Percentiles rank a stretch among this genome's conserved stretches.
These are phyloP conservation scores for Glaucidium brasilianum DNA, from an alignment of 2,113 vertebrate species.

Conservation along the genomic window DNA sequence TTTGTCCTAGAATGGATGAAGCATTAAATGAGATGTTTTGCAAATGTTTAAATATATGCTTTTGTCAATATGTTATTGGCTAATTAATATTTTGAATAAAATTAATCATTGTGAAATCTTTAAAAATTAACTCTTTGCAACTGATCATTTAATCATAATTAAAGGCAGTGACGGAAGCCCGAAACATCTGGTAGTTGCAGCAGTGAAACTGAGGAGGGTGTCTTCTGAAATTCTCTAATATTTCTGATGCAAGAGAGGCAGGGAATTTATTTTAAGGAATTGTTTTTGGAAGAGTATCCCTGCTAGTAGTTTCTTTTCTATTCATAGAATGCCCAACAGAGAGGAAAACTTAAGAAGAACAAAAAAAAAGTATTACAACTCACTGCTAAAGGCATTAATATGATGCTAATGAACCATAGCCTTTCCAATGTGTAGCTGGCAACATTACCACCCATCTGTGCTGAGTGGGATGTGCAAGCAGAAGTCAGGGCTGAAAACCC, in stretches of 20 bases:
- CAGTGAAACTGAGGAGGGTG: neutral
- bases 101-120: neutral
- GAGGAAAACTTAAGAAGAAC: neutral
- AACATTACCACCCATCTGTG: neutral
- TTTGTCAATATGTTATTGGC: neutral
- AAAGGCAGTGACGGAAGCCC: neutral
- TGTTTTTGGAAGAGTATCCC: neutral
- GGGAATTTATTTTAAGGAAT: neutral
- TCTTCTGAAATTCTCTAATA: neutral
- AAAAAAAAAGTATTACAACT: neutral
- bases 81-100: neutral
- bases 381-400: neutral
- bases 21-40: neutral
- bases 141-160: neutral
- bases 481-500: neutral
- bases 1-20: neutral
- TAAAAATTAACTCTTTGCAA: neutral
- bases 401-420: rapidly evolving
- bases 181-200: neutral
- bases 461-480: neutral
- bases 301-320: neutral
- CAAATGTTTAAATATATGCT: neutral
- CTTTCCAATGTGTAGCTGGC: neutral
- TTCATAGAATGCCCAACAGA: neutral
- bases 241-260: neutral